phyloP scores from a whole-genome alignment of 2,797 vertebrate genomes.

The Dromococcyx pavoninus region DNA sequence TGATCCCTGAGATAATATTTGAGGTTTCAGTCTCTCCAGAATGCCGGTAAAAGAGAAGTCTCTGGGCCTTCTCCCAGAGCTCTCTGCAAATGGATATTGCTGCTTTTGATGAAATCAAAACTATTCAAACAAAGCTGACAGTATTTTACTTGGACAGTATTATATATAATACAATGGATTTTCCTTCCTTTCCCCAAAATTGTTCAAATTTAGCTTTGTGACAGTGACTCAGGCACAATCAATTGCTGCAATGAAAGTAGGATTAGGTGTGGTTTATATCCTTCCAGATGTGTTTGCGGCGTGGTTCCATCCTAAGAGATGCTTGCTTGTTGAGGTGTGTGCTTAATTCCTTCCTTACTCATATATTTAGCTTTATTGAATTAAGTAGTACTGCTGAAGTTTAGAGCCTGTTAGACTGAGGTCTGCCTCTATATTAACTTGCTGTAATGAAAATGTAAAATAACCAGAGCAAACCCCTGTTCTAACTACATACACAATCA shows the following conservation, averaged over 20 bases:
- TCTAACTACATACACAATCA: constrained; percentile 30
- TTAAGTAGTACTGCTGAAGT: neutral
- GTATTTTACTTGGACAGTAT: neutral
- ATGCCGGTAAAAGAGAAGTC: neutral
- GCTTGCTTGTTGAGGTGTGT: neutral
- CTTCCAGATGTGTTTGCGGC: neutral
- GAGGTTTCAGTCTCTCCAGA: neutral
- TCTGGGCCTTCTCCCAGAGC: neutral
- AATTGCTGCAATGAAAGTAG: neutral
- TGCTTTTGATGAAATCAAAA: neutral
- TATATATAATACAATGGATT: neutral
- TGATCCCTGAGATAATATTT: neutral
- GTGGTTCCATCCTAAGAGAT: neutral
- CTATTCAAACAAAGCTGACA: neutral
- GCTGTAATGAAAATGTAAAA: constrained; percentile 55
- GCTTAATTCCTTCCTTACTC: neutral
- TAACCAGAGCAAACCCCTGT: neutral
- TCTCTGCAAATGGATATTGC: neutral
- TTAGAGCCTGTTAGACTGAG: neutral
- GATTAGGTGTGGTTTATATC: constrained; percentile 21
- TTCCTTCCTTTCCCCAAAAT: constrained; percentile 12
- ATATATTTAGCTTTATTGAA: neutral
- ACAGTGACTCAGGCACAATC: neutral
- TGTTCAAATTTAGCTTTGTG: neutral
- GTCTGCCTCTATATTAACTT: constrained; percentile 17